These are phyloP conservation scores for Onychomys torridus DNA, from an alignment of 2,797 vertebrate genomes.

Conservation along the genomic window DNA sequence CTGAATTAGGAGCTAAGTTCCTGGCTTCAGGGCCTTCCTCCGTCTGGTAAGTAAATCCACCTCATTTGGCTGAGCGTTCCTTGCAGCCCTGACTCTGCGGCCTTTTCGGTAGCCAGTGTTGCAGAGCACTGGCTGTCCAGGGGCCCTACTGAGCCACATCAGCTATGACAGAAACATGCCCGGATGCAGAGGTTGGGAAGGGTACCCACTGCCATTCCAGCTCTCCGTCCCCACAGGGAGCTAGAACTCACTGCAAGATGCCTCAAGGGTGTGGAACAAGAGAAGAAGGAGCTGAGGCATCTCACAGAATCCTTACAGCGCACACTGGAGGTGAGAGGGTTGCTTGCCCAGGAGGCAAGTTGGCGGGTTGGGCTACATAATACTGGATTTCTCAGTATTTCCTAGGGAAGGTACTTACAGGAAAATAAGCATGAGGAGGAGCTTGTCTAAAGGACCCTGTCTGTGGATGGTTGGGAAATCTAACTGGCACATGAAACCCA, in stretches of 20 bases:
- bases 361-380: background rate
- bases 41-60: background rate
- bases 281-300: constrained; percentile 93
- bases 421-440: background rate
- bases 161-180: background rate
- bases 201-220: background rate
- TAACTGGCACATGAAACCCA: background rate
- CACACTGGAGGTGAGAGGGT: constrained; percentile 92
- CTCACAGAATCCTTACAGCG: constrained; percentile 93
- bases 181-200: background rate
- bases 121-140: background rate
- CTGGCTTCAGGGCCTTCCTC: background rate
- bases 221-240: constrained; percentile 89
- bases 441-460: background rate
- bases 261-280: constrained; percentile 94
- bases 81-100: background rate
- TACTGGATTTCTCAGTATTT: background rate
- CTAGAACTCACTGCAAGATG: constrained; percentile 94
- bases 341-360: background rate
- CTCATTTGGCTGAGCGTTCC: background rate
- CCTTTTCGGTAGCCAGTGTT: background rate
- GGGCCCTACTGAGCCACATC: background rate
- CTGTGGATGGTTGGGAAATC: background rate
- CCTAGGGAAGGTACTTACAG: background rate
- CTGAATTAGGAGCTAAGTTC: background rate